Conservation (phyloP, 2,888 invertebrate species). For the Chloroclystis v-ata region DNA sequence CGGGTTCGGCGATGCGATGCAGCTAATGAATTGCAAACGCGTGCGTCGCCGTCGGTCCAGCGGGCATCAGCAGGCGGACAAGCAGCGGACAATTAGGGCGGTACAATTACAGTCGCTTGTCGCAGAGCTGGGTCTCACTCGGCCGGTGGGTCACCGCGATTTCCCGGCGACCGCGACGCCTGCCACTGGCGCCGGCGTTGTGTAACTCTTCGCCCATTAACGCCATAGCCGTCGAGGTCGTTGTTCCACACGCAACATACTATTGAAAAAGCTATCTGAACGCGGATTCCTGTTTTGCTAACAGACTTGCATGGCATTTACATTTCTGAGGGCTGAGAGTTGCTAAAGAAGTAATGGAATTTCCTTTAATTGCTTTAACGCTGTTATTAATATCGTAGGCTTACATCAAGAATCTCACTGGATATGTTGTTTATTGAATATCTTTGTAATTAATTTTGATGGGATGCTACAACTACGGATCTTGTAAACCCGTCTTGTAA, state of each 20-base stretch:
- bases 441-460: conserved; percentile 16
- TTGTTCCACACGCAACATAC: conserved; percentile 59
- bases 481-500: not conserved
- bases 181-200: conserved; percentile 66
- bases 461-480: conserved; percentile 2
- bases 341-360: conserved; percentile 21
- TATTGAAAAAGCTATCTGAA: conserved; percentile 37
- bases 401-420: conserved; percentile 11
- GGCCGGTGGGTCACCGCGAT: conserved; percentile 73
- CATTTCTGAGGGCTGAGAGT: conserved; percentile 10
- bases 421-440: conserved; percentile 11
- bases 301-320: conserved; percentile 19
- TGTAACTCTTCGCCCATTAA: conserved; percentile 65
- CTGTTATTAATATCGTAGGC: conserved; percentile 17
- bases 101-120: conserved; percentile 63
- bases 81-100: conserved; percentile 68
- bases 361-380: conserved; percentile 17
- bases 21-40: conserved; percentile 65
- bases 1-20: conserved; percentile 32
- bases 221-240: conserved; percentile 61
- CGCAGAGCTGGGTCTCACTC: conserved; percentile 41
- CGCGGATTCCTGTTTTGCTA: conserved; percentile 33
- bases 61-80: conserved; percentile 55
- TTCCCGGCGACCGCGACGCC: conserved; percentile 56
- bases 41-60: conserved; percentile 49